Evolutionary conservation across 92 coral and sea anemone genomes (phyloP).

Genomic region (Phenganax stokvisi): DNA sequence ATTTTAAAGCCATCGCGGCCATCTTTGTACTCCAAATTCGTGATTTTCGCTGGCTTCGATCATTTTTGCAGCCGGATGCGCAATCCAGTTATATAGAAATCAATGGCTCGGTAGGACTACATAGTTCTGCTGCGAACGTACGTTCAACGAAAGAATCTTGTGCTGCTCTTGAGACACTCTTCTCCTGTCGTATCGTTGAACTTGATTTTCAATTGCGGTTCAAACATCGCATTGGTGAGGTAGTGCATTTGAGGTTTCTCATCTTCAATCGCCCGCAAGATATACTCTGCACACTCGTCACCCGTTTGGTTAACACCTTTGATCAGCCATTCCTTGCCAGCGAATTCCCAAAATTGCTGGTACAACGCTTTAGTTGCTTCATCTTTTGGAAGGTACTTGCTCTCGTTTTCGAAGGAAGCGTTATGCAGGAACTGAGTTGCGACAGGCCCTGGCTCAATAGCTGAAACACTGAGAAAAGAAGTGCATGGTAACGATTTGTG

Average conservation of each 20-base stretch:
- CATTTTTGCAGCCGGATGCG: no score
- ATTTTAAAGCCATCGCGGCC: no score
- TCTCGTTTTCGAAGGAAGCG: not conserved
- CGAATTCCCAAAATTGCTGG: no score
- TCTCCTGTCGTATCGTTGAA: conserved; percentile 3
- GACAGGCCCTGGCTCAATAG: not conserved
- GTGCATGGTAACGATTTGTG: no score
- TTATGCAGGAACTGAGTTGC: not conserved
- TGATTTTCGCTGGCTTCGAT: no score
- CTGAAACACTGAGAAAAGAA: no score
- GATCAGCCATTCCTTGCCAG: no score
- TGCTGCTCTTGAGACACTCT: not conserved
- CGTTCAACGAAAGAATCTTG: not conserved
- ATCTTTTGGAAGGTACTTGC: not conserved
- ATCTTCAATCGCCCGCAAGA: conserved; percentile 9
- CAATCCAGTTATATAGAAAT: no score
- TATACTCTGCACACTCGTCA: conserved; percentile 15
- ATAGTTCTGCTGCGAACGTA: no score
- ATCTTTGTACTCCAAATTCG: no score
- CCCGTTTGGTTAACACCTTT: not conserved
- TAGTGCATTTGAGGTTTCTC: conserved; percentile 20
- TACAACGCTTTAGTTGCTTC: not conserved
- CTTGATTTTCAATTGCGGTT: conserved; percentile 3
- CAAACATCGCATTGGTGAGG: not conserved
- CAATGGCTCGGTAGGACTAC: no score